Conservation (phyloP, 2,113 vertebrate genomes). For the Chaenocephalus aceratus region DNA sequence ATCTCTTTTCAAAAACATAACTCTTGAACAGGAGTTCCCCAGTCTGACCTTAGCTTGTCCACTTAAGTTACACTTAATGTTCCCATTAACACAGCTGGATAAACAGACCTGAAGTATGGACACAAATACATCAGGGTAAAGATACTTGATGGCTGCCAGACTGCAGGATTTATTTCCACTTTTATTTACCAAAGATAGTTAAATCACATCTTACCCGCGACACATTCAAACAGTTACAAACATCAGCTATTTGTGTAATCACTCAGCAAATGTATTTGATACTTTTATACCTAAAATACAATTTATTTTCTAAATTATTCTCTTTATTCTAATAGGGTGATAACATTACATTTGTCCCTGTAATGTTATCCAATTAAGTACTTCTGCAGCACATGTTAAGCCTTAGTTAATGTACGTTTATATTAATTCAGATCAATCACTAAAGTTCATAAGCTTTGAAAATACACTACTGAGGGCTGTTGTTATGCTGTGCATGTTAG, state of each 20-base stretch:
- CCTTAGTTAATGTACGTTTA: too few species aligned
- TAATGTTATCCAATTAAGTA: too few species aligned
- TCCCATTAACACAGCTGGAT: constrained; percentile 50
- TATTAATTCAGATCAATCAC: too few species aligned
- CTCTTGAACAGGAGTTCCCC: constrained; percentile 29
- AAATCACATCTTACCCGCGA: background rate
- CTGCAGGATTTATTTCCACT: constrained; percentile 6
- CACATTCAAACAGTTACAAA: background rate
- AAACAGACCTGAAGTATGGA: constrained; percentile 33
- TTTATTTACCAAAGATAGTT: background rate
- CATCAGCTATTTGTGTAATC: background rate
- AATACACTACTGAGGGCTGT: background rate
- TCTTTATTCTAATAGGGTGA: background rate
- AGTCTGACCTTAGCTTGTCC: background rate
- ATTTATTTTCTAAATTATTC: background rate
- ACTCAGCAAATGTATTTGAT: background rate
- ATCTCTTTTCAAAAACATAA: too few species aligned
- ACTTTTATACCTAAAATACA: background rate
- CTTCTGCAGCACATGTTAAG: too few species aligned
- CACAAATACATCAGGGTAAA: constrained; percentile 21
- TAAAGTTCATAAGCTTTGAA: too few species aligned
- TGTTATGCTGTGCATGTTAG: too few species aligned
- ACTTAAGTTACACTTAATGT: constrained; percentile 24
- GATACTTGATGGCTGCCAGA: constrained; percentile 1
- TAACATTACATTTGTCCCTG: too few species aligned